Base-by-base conservation (phyloP, 2,797 vertebrate genomes). In the Eurystomus glaucurus region DNA sequence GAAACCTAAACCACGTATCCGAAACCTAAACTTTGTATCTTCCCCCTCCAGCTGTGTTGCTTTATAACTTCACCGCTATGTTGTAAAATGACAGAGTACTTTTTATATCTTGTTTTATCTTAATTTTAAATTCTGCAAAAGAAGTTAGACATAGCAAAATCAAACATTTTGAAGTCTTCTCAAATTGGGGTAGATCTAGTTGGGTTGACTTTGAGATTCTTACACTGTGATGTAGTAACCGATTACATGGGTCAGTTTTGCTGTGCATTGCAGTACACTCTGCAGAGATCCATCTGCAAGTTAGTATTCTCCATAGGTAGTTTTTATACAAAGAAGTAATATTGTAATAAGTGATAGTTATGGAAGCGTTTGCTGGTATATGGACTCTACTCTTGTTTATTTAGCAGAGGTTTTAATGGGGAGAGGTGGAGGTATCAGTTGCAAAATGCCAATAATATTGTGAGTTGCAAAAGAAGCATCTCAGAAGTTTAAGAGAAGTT, bases 241-340 rank as follows among this genome's bases (percentile, higher is more conserved):
- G 22, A 31, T 65, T 52, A 48, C 31, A 29, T 19, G 45, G 51
- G 55, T 18, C 48, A n/a, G 50, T 52, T 66, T 48, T 61, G 28
- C 33, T 0, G 0, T 39, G 41, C 29, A 4, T 9, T 58, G 35
- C 64, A 39, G 22, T 15, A 15, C 31, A 6, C 28, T 55, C 55
- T 43, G 22, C 0, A 0, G 29, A 43, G 26, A 43, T 68, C 31
- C 21, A 26, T 37, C 28, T 75, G 14, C 25, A 69, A 72, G 28
- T 41, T 71, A 20, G 20, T 71, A 3, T 81, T 77, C 22, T 84
- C 15, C 17, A 6, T 9, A 45, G 21, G 11, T 45, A 37, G 41
- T 39, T 78, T 68, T 70, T 81, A 43, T 80, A 31, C 23, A 54
- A 51, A 66, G 29, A 61, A 68, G 4, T 75, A 64, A 50, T 57